Conservation (phyloP, 1,140 invertebrate genomes). For the Drosophila subobscura region DNA sequence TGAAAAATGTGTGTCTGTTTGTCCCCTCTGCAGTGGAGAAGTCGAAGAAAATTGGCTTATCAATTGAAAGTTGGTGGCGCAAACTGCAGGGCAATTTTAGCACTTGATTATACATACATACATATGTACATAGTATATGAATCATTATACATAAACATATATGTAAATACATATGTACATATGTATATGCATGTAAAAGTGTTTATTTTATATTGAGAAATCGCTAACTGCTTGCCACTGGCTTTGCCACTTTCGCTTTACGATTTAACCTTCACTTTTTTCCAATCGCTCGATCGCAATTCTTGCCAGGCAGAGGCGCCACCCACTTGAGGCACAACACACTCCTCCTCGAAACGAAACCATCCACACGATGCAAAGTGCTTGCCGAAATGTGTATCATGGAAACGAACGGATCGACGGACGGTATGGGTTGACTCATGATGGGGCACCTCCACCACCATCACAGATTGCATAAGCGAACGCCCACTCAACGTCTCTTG, state of each 20-base stretch:
- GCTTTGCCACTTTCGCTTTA: constrained; percentile 65
- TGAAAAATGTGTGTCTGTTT: constrained; percentile 53
- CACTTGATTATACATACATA: constrained; percentile 34
- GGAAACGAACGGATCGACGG: too few relatives aligned
- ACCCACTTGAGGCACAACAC: constrained; percentile 58
- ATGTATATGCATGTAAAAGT: constrained; percentile 8
- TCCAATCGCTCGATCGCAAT: constrained; percentile 32
- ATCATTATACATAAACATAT: constrained; percentile 35
- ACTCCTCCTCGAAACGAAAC: not conserved
- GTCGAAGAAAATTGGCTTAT: constrained; percentile 60
- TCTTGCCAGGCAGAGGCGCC: constrained; percentile 60
- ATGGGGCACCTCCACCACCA: constrained; percentile 5
- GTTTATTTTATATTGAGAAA: constrained; percentile 57
- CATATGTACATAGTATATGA: not conserved
- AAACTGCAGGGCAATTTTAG: constrained; percentile 52
- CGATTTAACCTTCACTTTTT: constrained; percentile 75
- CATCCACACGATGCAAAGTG: constrained; percentile 20
- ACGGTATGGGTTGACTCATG: constrained; percentile 2
- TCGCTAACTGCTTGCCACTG: constrained; percentile 19
- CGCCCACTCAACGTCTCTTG: constrained; percentile 43
- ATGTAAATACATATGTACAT: not conserved
- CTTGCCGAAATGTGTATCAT: constrained; percentile 2
- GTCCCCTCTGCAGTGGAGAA: constrained; percentile 36
- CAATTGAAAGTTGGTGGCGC: constrained; percentile 58
- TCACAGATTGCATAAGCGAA: constrained; percentile 41